Evolutionary conservation across 1,140 invertebrate genomes (phyloP).

Genomic region (Capitella teleta): DNA sequence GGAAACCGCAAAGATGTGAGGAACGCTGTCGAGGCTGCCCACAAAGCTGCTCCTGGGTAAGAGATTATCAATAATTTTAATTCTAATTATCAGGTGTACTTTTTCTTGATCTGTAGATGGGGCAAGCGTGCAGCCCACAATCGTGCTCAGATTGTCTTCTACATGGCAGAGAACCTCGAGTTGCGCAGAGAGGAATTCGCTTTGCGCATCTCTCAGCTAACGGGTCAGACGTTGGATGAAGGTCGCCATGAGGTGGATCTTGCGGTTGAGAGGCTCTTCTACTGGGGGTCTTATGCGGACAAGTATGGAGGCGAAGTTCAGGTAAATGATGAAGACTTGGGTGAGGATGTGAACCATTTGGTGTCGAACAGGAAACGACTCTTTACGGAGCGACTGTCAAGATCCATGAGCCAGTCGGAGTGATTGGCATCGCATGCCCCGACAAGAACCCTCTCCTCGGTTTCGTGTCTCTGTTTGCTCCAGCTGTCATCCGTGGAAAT

Average conservation of each 20-base stretch:
- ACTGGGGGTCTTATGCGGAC: conserved; percentile 45
- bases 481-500: conserved; percentile 44
- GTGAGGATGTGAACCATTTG: too few relatives aligned
- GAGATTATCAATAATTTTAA: not conserved
- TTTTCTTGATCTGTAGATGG: conserved; percentile 30
- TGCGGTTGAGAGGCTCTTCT: conserved; percentile 40
- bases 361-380: conserved; percentile 44
- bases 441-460: conserved; percentile 39
- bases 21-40: conserved; percentile 46
- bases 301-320: conserved; percentile 43
- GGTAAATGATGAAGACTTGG: too few relatives aligned
- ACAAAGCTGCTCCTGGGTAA: conserved; percentile 33
- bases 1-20: conserved; percentile 45
- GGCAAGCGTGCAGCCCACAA: conserved; percentile 43
- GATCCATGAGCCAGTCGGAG: conserved; percentile 38
- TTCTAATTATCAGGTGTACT: not conserved
- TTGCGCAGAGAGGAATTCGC: conserved; percentile 34
- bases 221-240: conserved; percentile 22
- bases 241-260: conserved; percentile 36
- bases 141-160: conserved; percentile 45
- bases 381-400: conserved; percentile 42
- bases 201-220: conserved; percentile 25
- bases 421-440: conserved; percentile 46
- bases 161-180: conserved; percentile 45
- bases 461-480: conserved; percentile 43